Evolutionary conservation across 2,888 invertebrate genomes (phyloP), one percentile per base, ranked within the genome.

Genomic region (Platynereis dumerilii): DNA sequence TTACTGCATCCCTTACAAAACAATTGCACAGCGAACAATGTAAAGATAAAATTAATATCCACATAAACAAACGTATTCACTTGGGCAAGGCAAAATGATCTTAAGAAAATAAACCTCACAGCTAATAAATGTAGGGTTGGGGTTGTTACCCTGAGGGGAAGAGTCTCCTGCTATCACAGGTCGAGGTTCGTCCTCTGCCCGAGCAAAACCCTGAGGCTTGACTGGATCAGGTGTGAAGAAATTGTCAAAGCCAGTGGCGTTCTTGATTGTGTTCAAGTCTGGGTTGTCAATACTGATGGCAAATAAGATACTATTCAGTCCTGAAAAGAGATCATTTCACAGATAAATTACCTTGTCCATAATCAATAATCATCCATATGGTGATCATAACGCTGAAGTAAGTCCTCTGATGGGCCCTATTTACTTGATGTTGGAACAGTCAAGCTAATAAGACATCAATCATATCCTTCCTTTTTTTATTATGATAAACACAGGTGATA

Each of bases 231-330:
- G 29, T 17, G 48, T 60, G 28, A 70, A 29, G 26, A 69, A 22
- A 42, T 26, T 48, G 26, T 67, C 68, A 34, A 66, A 44, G 3
- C 72, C 66, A 7, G 55, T 39, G 22, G 65, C 66, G 48, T 64
- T 57, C 48, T 61, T 60, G 42, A 62, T 66, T 26, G 57, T 56
- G 61, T 69, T 69, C 62, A 67, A 56, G 26, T 60, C 69, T 26
- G 53, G 53, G 48, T 92, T 92, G 86, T 96, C 95, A 68, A 96
- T 92, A 78, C 90, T 91, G 80, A 96, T 89, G 26, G 97, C 96
- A 86, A 97, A 97, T 72, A 96, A 87, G 79, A 96, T 91, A 60
- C 93, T 90, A 72, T 91, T 91, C 80, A 97, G 88, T 72, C 92
- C 93, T 92, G 69, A 27, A 76, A 68, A 76, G 34, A 20, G 26